These are phyloP conservation scores for Myiozetetes cayanensis DNA, from an alignment of 2,113 vertebrate genomes.

Conservation along the genomic window DNA sequence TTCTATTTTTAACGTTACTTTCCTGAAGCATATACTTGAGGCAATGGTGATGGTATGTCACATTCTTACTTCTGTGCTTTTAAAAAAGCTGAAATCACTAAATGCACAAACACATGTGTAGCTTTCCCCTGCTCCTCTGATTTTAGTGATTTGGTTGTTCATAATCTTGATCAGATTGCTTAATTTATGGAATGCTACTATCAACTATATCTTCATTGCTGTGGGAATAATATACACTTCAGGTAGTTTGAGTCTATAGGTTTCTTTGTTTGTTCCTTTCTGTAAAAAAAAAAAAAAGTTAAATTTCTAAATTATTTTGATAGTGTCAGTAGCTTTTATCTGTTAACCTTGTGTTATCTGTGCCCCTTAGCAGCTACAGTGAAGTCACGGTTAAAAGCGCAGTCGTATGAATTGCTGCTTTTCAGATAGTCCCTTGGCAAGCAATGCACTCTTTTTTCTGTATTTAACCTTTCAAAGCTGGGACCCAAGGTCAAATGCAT, in stretches of 20 bases:
- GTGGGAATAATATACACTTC: neutral
- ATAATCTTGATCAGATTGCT: neutral
- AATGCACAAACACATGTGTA: neutral
- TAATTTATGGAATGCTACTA: neutral
- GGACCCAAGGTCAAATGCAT: neutral
- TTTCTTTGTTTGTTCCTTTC: neutral
- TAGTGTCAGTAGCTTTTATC: neutral
- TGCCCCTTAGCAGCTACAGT: neutral
- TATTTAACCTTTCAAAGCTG: neutral
- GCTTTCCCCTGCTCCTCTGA: neutral
- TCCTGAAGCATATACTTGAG: neutral
- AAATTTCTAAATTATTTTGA: neutral
- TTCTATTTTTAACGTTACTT: neutral
- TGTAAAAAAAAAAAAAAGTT: neutral
- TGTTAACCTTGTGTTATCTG: neutral
- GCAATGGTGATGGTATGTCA: neutral
- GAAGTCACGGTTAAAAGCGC: accelerated
- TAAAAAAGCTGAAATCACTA: neutral
- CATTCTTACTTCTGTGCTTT: neutral
- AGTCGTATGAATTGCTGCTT: neutral
- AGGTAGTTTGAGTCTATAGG: neutral
- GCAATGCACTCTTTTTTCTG: accelerated
- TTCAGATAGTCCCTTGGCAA: neutral
- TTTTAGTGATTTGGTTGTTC: neutral
- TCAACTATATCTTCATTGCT: neutral